Evolutionary conservation across 2,113 vertebrate genomes (phyloP), one percentile per base, ranked within the genome.

Genomic region (Motacilla alba): DNA sequence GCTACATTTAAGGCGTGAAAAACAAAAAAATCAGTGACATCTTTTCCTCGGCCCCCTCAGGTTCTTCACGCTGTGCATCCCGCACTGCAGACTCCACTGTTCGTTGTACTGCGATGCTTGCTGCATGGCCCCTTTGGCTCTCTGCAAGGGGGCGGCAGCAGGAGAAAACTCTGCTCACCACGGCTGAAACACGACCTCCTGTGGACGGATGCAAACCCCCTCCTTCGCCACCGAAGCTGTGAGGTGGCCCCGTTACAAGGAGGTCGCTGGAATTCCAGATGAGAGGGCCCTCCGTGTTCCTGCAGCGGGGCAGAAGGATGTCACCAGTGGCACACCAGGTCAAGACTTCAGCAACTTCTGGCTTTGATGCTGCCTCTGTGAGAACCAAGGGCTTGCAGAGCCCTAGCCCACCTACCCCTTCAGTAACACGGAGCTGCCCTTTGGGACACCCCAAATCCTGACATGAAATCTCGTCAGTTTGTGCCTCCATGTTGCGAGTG

Each of bases 171-270:
- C 59, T 47, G 35, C 88, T 87, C 22, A 20, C 46, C 79, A 41
- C 21, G 64, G 79, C 92, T 63, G 68, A 68, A 80, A 31, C 46
- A 24, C 43, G 11, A 46, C 26, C 33, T 53, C 19, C 30, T 37
- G 63, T 20, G 83, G 83, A n/a, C 2, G 2, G 69, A 39, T 2
- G 33, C 76, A 63, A 52, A 43, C 6, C 14, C 37, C 56, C 44
- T 24, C 41, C 58, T 53, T 22, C 0, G 0, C 43, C 67, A 53
- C 67, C 18, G 67, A 23, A 75, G 43, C 47, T 59, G 44, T 15
- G n/a, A 12, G 4, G 21, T 44, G 39, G 7, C 46, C 56, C 64
- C 5, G 0, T 27, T 24, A 16, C 67, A 22, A 2, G 0, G 4
- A 9, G 15, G 17, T 79, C 1, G 1, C 82, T 59, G 75, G 49